Evolutionary conservation across 2,888 invertebrate genomes (phyloP), one percentile per base, ranked within the genome.

Genomic region (Automeris io): DNA sequence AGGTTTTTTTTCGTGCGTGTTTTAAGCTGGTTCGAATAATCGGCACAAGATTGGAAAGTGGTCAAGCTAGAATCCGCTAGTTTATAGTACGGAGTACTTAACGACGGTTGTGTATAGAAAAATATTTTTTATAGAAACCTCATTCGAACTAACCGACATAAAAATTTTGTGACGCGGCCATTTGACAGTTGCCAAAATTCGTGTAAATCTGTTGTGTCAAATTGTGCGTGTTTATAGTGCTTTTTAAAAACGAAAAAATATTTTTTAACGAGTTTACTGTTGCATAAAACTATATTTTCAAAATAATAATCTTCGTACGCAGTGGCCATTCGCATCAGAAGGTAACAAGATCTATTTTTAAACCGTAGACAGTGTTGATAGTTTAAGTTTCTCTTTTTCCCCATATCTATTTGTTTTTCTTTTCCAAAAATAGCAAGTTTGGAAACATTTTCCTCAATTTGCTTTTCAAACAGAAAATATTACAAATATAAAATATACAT

Each of bases 11-110:
- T 11, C 8, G 13, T 29, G 4, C 16, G 29, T 18, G 37, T 24
- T 18, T 22, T 16, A 23, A 32, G 18, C 18, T 21, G 16, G 19
- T 35, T 46, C 41, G 45, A 42, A 18, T 35, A 34, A 26, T 45
- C 58, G 46, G 52, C 54, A 58, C 54, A 57, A 70, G 70, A 75
- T 76, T 76, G 55, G 75, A 76, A 76, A 76, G 76, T 76, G 66
- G 68, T 64, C 68, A 62, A 47, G 48, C 46, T 43, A 49, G 33
- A 34, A 29, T 35, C 38, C 54, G 53, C 65, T n/a, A 70, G 76
- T 75, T 56, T 54, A 54, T 56, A 46, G 37, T 47, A 56, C 58
- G 62, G 51, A 46, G 49, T 54, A 48, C 44, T 37, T 40, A 53
- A 49, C 49, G 43, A 42, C 54, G 63, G 61, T 46, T 66, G 72